Conservation (phyloP, 2,797 vertebrate species). For the Varecia variegata region DNA sequence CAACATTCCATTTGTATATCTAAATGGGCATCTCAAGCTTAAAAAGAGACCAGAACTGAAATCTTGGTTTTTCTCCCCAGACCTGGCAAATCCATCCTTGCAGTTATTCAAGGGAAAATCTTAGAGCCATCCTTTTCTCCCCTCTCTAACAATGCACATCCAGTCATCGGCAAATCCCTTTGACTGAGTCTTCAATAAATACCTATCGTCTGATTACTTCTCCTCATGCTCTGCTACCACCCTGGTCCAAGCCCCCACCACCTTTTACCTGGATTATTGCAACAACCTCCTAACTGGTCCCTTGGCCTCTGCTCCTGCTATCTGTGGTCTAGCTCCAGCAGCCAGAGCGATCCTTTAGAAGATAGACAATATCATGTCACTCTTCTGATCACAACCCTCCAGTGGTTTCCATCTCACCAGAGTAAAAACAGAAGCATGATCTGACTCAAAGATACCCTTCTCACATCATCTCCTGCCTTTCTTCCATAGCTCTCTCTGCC, state of each 20-base stretch:
- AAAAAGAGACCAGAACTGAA: background rate
- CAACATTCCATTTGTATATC: background rate
- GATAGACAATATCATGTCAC: background rate
- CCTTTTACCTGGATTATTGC: background rate
- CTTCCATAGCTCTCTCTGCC: background rate
- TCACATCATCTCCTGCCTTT: background rate
- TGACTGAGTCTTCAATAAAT: background rate
- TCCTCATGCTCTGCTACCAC: background rate
- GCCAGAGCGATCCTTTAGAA: background rate
- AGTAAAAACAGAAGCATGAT: background rate
- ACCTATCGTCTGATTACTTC: background rate
- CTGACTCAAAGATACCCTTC: background rate
- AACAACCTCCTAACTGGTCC: background rate
- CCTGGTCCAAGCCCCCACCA: background rate
- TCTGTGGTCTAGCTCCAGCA: background rate
- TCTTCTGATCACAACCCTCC: background rate
- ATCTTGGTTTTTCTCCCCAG: background rate
- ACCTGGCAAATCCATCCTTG: background rate
- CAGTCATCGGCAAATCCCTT: background rate
- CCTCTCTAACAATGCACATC: background rate
- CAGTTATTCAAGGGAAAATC: background rate
- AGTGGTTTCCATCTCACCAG: background rate
- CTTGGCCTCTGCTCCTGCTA: no score
- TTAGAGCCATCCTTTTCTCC: background rate
- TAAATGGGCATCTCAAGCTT: background rate